These are phyloP conservation scores for Sphaerophoria rueppellii DNA, from an alignment of 2,888 invertebrate species.

Conservation along the genomic window DNA sequence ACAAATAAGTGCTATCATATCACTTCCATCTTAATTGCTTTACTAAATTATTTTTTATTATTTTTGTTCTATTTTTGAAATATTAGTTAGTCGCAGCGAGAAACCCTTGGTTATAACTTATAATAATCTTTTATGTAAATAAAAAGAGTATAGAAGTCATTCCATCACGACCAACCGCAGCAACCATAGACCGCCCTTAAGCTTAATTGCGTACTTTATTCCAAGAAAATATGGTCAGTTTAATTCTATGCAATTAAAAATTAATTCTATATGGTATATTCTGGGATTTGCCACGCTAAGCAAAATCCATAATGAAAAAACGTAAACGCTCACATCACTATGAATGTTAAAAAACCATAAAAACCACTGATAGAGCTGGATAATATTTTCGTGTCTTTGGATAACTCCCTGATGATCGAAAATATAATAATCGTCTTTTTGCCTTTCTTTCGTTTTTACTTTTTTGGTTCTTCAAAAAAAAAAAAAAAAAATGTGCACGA, in stretches of 20 bases:
- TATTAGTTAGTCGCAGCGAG: too few species aligned
- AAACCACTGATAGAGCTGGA: conserved; percentile 18
- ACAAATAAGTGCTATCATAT: too few species aligned
- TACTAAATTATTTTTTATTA: too few species aligned
- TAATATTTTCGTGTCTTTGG: conserved; percentile 38
- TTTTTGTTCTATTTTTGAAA: too few species aligned
- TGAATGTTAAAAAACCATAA: conserved; percentile 36
- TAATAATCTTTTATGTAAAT: too few species aligned
- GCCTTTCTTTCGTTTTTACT: background rate
- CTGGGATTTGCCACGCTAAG: conserved; percentile 14
- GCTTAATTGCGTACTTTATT: background rate
- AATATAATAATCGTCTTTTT: background rate
- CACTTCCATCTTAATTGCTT: too few species aligned
- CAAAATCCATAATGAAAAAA: conserved; percentile 24
- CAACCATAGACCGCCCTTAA: too few species aligned
- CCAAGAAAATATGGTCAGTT: conserved; percentile 29
- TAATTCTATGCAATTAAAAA: conserved; percentile 25
- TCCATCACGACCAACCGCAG: too few species aligned
- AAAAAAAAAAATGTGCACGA: too few species aligned
- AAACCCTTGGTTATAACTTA: too few species aligned
- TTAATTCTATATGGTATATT: conserved; percentile 13
- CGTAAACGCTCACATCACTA: conserved; percentile 15
- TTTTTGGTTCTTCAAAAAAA: background rate
- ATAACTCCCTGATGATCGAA: conserved; percentile 48
- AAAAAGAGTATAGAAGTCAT: too few species aligned